Evolutionary conservation across 2,888 invertebrate species (phyloP).

Genomic region (Chydorus sphaericus): DNA sequence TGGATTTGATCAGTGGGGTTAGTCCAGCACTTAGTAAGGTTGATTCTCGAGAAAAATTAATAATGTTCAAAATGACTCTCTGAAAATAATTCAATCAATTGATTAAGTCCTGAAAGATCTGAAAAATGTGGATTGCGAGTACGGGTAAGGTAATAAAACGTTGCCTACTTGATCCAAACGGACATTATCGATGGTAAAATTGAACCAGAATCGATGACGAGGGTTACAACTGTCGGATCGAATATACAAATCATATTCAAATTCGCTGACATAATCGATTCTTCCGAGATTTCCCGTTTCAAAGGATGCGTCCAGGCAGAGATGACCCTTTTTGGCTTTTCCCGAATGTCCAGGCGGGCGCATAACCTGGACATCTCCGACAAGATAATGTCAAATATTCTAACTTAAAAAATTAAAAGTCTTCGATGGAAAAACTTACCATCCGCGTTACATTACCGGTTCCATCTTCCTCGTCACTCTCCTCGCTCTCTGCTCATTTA

Average conservation of each 20-base stretch:
- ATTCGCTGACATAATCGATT: conserved; percentile 81
- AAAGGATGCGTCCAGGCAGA: conserved; percentile 93
- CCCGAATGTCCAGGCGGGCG: conserved; percentile 84
- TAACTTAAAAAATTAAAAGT: no score
- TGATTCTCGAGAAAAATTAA: conserved; percentile 84
- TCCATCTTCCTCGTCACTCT: conserved; percentile 84
- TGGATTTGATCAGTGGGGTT: conserved; percentile 87
- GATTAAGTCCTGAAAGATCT: not conserved
- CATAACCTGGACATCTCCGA: no score
- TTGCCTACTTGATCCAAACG: conserved; percentile 77
- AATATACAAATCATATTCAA: conserved; percentile 90
- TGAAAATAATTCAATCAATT: conserved; percentile 32
- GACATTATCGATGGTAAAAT: conserved; percentile 94
- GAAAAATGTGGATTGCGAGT: no score
- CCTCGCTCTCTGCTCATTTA: conserved; percentile 57
- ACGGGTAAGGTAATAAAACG: no score
- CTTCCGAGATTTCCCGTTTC: conserved; percentile 92
- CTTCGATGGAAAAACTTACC: no score
- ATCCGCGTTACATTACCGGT: conserved; percentile 79
- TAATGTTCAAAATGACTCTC: conserved; percentile 91
- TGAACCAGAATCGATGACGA: conserved; percentile 86
- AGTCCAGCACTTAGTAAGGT: conserved; percentile 78
- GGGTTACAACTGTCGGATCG: conserved; percentile 94
- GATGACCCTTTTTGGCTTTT: conserved; percentile 86
- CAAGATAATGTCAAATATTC: no score